Evolutionary conservation across 53 echinoderm and acorn worm genomes (phyloP), one percentile per base, ranked within the genome.

Genomic region (Patiria pectinifera): DNA sequence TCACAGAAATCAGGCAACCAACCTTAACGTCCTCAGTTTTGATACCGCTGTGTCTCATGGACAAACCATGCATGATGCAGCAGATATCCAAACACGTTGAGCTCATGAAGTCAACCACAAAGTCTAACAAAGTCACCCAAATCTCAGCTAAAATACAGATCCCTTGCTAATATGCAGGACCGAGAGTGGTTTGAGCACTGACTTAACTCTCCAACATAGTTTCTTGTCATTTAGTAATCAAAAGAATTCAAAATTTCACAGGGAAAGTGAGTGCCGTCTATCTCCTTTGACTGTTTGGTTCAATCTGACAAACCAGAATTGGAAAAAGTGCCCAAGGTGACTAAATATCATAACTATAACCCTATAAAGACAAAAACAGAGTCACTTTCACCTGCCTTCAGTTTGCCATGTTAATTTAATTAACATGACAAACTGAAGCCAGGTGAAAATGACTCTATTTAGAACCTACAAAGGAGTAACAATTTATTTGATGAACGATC

Each of bases 41-140:
- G 8, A 71, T 48, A 47, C 47, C 71, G 6, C 62, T 25, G 72
- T 86, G 86, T 71, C 86, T 71, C 15, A 86, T 48, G 2, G 70
- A 69, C 19, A 86, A 18, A 46, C 86, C 86, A 23, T 86, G 71
- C 86, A 86, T 86, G 71, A 86, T 24, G 47, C 86, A 86, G 44
- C 71, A 86, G 49, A 86, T 86, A 63, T 86, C 86, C 86, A 16
- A 69, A 7, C 71, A 44, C 22, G 49, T 25, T n/a, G 71, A 69
- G 22, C 86, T 46, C 70, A 86, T 48, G n/a, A 71, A 26, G 24
- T 76, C 26, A 76, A 66, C 19, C 66, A 18, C 15, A 18, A 66
- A 18, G 14, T 66, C 19, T 3, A 18, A 18, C 12, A 4, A 3
- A 66, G 15, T 14, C 19, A 66, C 15, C 66, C 66, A 66, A 18